Evolutionary conservation across 2,797 vertebrate genomes (phyloP), one percentile per base, ranked within the genome.

Genomic region (Rhinophrynus dorsalis): DNA sequence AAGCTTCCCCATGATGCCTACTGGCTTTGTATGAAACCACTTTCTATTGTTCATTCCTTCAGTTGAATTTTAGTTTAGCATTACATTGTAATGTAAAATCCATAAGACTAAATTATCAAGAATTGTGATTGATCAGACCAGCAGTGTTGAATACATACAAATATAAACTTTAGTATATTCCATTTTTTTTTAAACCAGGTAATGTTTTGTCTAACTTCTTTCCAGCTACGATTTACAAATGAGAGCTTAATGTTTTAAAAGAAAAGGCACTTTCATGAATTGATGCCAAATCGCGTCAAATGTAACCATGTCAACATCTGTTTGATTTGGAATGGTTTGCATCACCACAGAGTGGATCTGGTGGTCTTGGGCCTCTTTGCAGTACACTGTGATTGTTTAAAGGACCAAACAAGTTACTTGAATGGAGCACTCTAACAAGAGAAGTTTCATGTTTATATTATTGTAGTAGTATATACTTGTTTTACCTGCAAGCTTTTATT

Each of bases 261-360:
- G 38, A 17, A 51, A 10, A 27, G 9, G 47, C 24, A 51, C 24
- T 29, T 51, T 51, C 12, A n/a, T 15, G 23, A 3, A 1, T 8
- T 51, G 24, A 4, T 27, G 13, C 23, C 5, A 51, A 15, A 51
- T 51, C 4, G n/a, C 2, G 17, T 2, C 17, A 2, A 6, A 1
- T 44, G n/a, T n/a, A n/a, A n/a, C n/a, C n/a, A n/a, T 44, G 40
- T 44, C 15, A 44, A 44, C 6, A 44, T 44, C 15, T 44, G n/a
- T n/a, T 44, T 37, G 11, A 37, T 37, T 12, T 37, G 17, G 5
- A 47, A 5, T 50, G 12, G 3, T 23, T 23, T 59, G 1, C 33
- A 37, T 61, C 18, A 54, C 67, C 37, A 54, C 60, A 60, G 45
- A 68, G 37, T 52, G 45, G 32, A 59, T 27, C 11, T 58, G 29